phyloP scores from a whole-genome alignment of 53 echinoderm and acorn worm genomes.

The Paelopatides confundens region DNA sequence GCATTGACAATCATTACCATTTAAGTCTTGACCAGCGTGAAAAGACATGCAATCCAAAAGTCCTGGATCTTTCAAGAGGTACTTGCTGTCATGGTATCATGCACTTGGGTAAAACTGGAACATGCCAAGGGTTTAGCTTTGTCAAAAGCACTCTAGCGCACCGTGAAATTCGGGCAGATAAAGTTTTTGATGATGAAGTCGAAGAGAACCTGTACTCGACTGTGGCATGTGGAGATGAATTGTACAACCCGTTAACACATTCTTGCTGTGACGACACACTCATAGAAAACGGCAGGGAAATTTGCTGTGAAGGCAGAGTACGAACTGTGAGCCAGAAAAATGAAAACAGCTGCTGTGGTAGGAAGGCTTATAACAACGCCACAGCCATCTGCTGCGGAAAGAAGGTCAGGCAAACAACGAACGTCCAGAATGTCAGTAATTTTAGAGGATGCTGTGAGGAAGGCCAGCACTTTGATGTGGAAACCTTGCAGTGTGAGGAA shows the following conservation, averaged over 20 bases:
- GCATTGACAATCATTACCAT: neutral
- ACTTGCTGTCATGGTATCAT: constrained; percentile 4
- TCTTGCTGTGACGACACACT: neutral
- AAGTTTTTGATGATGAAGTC: neutral
- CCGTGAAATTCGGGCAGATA: neutral
- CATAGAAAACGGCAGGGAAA: neutral
- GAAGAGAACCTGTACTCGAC: neutral
- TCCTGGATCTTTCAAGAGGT: neutral
- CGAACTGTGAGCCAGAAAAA: neutral
- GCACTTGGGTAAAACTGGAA: constrained; percentile 13
- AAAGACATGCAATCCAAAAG: neutral
- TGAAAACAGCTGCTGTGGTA: constrained; percentile 52
- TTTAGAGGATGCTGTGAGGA: neutral
- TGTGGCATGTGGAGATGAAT: neutral
- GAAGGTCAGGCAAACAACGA: neutral
- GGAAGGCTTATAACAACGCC: constrained; percentile 33
- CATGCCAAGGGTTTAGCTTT: neutral
- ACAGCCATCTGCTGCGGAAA: constrained; percentile 63
- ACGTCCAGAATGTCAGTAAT: neutral
- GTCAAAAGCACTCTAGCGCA: neutral
- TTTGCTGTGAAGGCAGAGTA: constrained; percentile 4
- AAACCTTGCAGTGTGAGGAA: neutral
- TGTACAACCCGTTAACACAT: constrained; percentile 4
- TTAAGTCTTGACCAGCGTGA: neutral
- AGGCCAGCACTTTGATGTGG: neutral